Conservation (phyloP, 2,888 invertebrate species). For the Sepiola atlantica region DNA sequence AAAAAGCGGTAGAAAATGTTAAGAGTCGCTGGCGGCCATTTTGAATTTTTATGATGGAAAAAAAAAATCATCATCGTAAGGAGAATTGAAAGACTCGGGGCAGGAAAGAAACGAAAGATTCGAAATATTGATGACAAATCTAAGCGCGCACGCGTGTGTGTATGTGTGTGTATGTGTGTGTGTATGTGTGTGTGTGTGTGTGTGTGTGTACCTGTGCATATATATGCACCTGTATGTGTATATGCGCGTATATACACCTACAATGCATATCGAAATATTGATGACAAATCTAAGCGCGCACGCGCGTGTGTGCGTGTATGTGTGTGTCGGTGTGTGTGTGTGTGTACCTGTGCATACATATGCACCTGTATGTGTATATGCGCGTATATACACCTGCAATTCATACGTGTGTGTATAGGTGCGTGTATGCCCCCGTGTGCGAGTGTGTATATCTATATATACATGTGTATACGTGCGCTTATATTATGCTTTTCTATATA, state of each 20-base stretch:
- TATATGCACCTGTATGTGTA: background rate
- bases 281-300: too few species aligned
- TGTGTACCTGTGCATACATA: background rate
- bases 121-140: background rate
- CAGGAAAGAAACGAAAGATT: background rate
- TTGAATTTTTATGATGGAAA: background rate
- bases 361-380: background rate
- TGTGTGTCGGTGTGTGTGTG: background rate
- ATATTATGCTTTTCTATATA: too few species aligned
- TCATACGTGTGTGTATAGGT: background rate
- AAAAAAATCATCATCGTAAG: background rate
- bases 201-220: background rate
- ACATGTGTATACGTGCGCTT: background rate
- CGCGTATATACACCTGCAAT: background rate
- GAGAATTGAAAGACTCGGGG: background rate
- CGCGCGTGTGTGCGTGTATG: background rate
- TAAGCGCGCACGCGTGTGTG: background rate
- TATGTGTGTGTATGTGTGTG: background rate
- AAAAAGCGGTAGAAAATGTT: background rate
- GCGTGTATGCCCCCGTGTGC: background rate
- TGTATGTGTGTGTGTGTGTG: background rate
- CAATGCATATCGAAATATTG: too few species aligned
- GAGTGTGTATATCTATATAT: background rate
- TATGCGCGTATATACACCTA: background rate
- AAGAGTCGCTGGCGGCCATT: background rate